Conservation (phyloP, 1,140 invertebrate species). For the Hypsibius dujardini region DNA sequence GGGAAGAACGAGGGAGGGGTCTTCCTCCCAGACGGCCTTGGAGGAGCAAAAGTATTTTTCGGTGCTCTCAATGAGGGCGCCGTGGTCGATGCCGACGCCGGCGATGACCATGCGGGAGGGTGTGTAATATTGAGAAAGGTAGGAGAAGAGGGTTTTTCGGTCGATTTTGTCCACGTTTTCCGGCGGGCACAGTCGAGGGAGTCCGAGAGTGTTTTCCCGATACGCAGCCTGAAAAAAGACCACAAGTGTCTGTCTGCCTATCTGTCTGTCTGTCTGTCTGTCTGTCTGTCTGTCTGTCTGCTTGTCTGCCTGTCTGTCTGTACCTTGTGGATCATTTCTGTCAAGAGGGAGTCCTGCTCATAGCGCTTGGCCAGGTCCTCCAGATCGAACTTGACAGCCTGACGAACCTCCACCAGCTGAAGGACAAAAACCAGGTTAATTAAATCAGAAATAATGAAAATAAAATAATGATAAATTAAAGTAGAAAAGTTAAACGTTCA, state of each 20-base stretch:
- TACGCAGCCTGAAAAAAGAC: constrained; percentile 57
- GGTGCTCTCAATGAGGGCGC: constrained; percentile 38
- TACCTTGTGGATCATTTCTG: constrained; percentile 88
- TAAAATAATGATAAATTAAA: constrained; percentile 13
- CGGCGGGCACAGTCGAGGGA: constrained; percentile 77
- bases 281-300: no score
- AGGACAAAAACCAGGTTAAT: constrained; percentile 21
- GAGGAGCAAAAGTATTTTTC: constrained; percentile 53
- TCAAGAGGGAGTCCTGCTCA: constrained; percentile 76
- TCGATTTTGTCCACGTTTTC: constrained; percentile 62
- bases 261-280: no score
- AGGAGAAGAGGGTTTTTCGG: constrained; percentile 57
- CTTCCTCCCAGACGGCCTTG: constrained; percentile 58
- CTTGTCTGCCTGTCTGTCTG: no score
- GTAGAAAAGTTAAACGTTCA: not conserved
- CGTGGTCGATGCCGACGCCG: constrained; percentile 66
- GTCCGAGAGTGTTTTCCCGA: constrained; percentile 76
- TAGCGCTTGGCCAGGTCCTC: constrained; percentile 73
- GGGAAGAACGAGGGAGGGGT: constrained; percentile 35
- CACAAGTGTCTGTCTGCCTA: no score
- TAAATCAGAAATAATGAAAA: not conserved
- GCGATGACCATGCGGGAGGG: constrained; percentile 81
- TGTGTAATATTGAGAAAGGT: constrained; percentile 69
- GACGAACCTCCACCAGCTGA: constrained; percentile 45
- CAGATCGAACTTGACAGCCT: constrained; percentile 72